phyloP scores from a whole-genome alignment of 37 sponge, comb jelly and placozoan species.

The Aplysina aerophoba region DNA sequence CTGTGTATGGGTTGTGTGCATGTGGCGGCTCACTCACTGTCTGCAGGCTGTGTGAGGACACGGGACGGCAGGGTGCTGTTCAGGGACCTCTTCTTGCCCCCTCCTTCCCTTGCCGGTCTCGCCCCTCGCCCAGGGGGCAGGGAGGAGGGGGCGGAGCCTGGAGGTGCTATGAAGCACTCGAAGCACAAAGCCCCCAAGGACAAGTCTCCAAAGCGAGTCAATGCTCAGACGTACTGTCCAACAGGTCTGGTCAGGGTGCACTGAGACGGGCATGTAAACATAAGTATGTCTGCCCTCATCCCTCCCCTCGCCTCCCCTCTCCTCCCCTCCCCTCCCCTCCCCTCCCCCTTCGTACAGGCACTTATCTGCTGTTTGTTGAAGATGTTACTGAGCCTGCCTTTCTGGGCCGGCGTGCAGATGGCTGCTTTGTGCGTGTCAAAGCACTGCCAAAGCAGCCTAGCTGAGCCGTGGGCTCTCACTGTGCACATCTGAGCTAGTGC shows the following conservation, averaged over 20 bases:
- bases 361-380: slow-evolving; percentile 49
- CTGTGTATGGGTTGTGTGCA: too few species aligned
- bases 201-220: neutral
- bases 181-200: too few species aligned
- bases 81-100: slow-evolving; percentile 61
- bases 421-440: neutral
- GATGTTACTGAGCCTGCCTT: slow-evolving; percentile 73
- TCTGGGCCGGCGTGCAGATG: neutral
- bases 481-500: too few species aligned
- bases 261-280: neutral
- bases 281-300: neutral
- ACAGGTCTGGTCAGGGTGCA: slow-evolving; percentile 24
- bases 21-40: too few species aligned
- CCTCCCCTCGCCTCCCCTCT: neutral
- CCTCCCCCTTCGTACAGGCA: slow-evolving; percentile 19
- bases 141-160: slow-evolving; percentile 6
- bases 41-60: slow-evolving; percentile 1
- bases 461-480: too few species aligned
- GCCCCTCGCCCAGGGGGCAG: neutral
- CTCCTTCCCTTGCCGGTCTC: slow-evolving; percentile 35
- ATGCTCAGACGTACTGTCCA: slow-evolving; percentile 31
- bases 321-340: neutral
- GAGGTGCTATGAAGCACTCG: neutral
- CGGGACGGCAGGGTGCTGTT: slow-evolving; percentile 40
- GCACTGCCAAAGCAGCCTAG: too few species aligned